Evolutionary conservation across 2,888 invertebrate species (phyloP).

Genomic region (Agriopis marginaria): DNA sequence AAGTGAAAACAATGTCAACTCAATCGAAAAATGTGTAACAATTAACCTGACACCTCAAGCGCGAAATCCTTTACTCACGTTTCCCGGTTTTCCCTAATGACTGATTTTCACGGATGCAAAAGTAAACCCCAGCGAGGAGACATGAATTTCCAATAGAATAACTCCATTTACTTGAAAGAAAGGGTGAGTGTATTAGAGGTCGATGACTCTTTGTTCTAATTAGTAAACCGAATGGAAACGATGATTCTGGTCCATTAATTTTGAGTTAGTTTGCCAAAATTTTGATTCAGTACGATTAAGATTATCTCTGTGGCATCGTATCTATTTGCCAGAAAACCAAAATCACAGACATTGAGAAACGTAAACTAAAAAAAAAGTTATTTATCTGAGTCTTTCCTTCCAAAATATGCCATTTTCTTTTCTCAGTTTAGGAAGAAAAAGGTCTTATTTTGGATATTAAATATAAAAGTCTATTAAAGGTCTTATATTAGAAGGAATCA

Average conservation of each 20-base stretch:
- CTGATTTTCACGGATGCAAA: constrained; percentile 63
- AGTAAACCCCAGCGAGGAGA: constrained; percentile 58
- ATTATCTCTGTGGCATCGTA: too few relatives aligned
- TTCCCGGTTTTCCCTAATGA: constrained; percentile 74
- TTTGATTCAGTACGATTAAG: too few relatives aligned
- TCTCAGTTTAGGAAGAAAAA: too few relatives aligned
- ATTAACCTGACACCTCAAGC: constrained; percentile 61
- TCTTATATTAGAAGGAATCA: too few relatives aligned
- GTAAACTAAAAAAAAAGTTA: too few relatives aligned
- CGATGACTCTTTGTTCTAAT: constrained; percentile 45
- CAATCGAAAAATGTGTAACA: constrained; percentile 64
- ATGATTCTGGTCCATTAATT: constrained; percentile 39
- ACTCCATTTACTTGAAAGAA: constrained; percentile 53
- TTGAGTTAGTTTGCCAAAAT: constrained; percentile 15
- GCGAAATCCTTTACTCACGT: constrained; percentile 64
- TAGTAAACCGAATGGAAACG: constrained; percentile 42
- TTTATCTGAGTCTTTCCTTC: too few relatives aligned
- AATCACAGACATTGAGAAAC: too few relatives aligned
- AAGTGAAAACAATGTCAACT: constrained; percentile 35
- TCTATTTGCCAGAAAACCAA: too few relatives aligned
- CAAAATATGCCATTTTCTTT: too few relatives aligned
- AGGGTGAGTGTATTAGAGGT: constrained; percentile 47
- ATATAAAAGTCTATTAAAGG: too few relatives aligned
- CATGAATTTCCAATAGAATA: constrained; percentile 74
- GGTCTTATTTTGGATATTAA: too few relatives aligned